Base-by-base conservation (phyloP, 1,140 invertebrate genomes). In the Coptotermes formosanus region DNA sequence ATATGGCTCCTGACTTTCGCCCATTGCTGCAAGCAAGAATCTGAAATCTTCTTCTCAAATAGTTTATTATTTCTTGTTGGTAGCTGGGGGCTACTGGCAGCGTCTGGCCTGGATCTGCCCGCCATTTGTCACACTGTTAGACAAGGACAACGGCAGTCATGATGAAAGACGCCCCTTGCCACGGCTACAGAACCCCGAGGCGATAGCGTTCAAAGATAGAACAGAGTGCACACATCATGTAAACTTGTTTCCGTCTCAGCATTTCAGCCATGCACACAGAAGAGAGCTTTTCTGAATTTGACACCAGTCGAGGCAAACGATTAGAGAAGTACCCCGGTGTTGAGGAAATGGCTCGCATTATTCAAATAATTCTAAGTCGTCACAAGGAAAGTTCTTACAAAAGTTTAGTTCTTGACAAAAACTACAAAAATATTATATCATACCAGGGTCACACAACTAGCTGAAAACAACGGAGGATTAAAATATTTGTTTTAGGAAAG, bases 101-200 rank as follows among this genome's bases (percentile, higher is more conserved):
- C 64, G 64, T 75, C 64, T 75, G 64, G 64, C n/a, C 64, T 75
- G 64, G 64, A 75, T 75, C 64, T 75, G 64, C 64, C 64, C 64
- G n/a, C 64, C 64, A 75, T 75, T 75, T 75, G 64, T 75, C 64
- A 75, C 64, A 25, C 7, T n/a, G 25, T n/a, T 75, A 75, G 64
- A 75, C 64, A 75, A 75, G 64, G 64, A 75, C 64, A 75, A 30
- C 64, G 25, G 64, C 64, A n/a, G 64, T 30, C 52, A 4, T 55
- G 64, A 75, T 75, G 64, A 75, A 75, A 75, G 64, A 75, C n/a
- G 64, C 64, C n/a, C 64, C 64, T 75, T 25, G 25, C 64, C 64
- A 12, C 64, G 25, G 64, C 52, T 55, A 55, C 52, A 55, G 52
- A 55, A 4, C 52, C 52, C 52, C 19, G 52, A 55, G 52, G 52